Evolutionary conservation across 2,113 vertebrate species (phyloP), one percentile per base, ranked within the genome.

Genomic region (Passer montanus): DNA sequence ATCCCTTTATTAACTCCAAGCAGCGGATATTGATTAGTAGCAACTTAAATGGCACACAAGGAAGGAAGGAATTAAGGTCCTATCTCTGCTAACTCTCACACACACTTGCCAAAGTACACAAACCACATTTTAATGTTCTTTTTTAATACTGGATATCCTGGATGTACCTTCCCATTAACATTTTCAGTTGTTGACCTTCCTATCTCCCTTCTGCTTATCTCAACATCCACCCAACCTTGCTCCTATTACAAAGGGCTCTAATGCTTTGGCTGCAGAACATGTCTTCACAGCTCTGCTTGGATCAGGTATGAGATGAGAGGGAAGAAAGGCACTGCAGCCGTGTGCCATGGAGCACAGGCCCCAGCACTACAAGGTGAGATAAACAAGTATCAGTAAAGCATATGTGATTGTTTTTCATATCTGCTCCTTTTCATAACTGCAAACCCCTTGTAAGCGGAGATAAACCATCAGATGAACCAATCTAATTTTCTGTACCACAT

Each of bases 401-500:
- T 55, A 37, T 43, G 24, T n/a, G 72, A n/a, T 22, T 49, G 58
- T 50, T 66, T 62, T 67, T n/a, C 28, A 18, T 52, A 66, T 82
- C 77, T 75, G 31, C 60, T 84, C 75, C 79, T 62, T 73, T 76
- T n/a, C 62, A 69, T 17, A 28, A 82, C 67, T 85, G 53, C 39
- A 89, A 19, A 73, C 7, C 33, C 58, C 33, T 72, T 79, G 26
- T 39, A 91, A 84, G 72, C 1, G 0, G 47, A 79, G 55, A 91
- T 83, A 94, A 95, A 82, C n/a, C 64, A 64, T 41, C 53, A 87
- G 73, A 60, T 76, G 77, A 94, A 68, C 50, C 16, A 89, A 69
- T 60, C 62, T 75, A 10, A 9, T 49, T 87, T 69, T 64, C 80
- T 69, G 35, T 66, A 67, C 49, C 7, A 17, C 91, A 86, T 94